Percentiles rank a stretch among this genome's conserved stretches.
Evolutionary conservation across 1,140 invertebrate genomes (phyloP).

Genomic region (Carposina sasakii): DNA sequence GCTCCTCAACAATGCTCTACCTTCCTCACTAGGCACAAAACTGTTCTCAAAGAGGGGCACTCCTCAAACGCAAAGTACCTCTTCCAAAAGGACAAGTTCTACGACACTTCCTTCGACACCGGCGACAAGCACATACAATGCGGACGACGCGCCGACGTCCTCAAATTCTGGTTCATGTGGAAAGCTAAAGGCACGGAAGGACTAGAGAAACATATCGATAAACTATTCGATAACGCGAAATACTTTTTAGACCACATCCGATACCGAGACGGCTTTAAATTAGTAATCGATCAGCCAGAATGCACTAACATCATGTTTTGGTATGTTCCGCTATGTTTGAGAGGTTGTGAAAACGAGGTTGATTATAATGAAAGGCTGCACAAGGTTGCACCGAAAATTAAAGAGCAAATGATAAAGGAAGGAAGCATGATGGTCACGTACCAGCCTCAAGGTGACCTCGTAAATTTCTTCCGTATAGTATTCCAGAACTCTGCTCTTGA

Average conservation of each 20-base stretch:
- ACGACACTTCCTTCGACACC: slow-evolving; percentile 91
- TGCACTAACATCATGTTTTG: slow-evolving; percentile 97
- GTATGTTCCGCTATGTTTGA: slow-evolving; percentile 89
- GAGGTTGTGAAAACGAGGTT: slow-evolving; percentile 72
- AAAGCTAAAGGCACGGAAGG: slow-evolving; percentile 92
- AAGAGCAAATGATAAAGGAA: slow-evolving; percentile 94
- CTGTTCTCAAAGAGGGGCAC: slow-evolving; percentile 76
- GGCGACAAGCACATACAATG: slow-evolving; percentile 96
- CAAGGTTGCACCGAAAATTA: slow-evolving; percentile 91
- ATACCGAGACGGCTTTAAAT: slow-evolving; percentile 79
- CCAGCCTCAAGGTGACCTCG: slow-evolving; percentile 84
- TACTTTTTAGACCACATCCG: slow-evolving; percentile 82
- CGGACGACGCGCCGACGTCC: slow-evolving; percentile 93
- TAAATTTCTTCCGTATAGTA: slow-evolving; percentile 96
- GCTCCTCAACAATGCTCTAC: slow-evolving; percentile 93
- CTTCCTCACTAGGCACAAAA: slow-evolving; percentile 82
- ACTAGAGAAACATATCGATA: slow-evolving; percentile 85
- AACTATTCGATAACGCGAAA: slow-evolving; percentile 81
- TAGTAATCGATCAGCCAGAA: slow-evolving; percentile 87
- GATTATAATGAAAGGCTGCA: slow-evolving; percentile 82
- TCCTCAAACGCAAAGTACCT: slow-evolving; percentile 89
- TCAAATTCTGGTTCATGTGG: slow-evolving; percentile 99
- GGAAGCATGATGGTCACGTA: slow-evolving; percentile 97
- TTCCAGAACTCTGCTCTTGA: slow-evolving; percentile 91
- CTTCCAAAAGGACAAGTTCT: slow-evolving; percentile 97